These are phyloP conservation scores for Trichomalopsis sarcophagae DNA, from an alignment of 1,140 invertebrate species.

Conservation along the genomic window DNA sequence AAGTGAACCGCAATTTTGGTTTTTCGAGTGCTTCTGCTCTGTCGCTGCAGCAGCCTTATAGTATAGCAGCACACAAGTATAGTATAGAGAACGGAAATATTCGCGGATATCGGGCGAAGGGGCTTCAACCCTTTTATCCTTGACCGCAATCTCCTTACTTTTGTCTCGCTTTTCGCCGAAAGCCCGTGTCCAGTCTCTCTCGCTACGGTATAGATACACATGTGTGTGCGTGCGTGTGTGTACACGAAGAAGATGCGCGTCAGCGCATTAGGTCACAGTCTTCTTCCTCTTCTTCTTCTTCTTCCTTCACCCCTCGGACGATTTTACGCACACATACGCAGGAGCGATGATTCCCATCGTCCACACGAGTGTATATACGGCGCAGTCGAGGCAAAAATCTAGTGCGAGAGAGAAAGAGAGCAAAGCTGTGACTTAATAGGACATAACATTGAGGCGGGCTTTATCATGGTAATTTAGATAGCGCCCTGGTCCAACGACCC, in stretches of 20 bases:
- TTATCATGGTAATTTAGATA: conserved; percentile 72
- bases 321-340: background rate
- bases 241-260: background rate
- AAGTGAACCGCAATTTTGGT: conserved; percentile 49
- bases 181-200: conserved; percentile 14
- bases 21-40: conserved; percentile 18
- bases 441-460: conserved; percentile 70
- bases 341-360: conserved; percentile 29
- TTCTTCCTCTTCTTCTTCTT: background rate
- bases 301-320: background rate
- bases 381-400: background rate
- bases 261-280: conserved; percentile 29
- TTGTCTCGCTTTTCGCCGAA: conserved; percentile 49
- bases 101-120: conserved; percentile 34
- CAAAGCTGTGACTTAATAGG: conserved; percentile 71
- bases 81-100: conserved; percentile 27
- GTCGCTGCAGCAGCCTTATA: background rate
- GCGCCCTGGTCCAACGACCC: conserved; percentile 70
- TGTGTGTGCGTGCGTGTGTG: no score
- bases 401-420: conserved; percentile 7
- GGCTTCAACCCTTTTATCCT: conserved; percentile 47
- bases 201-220: background rate
- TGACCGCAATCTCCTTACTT: conserved; percentile 54
- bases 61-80: no score
- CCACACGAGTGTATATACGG: no score